These are phyloP conservation scores for Cydia fagiglandana DNA, from an alignment of 1,140 invertebrate species.

Conservation along the genomic window DNA sequence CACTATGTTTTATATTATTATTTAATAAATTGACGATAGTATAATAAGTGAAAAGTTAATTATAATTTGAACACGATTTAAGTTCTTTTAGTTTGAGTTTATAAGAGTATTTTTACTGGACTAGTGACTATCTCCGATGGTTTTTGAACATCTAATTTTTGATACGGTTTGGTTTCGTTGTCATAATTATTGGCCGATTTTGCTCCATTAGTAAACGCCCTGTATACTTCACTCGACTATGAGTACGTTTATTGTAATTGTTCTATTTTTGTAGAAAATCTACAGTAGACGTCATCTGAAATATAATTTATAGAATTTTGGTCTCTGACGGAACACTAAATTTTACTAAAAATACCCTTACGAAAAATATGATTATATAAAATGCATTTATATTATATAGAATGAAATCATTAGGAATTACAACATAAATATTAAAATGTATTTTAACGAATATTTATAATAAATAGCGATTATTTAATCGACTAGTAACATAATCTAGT, in stretches of 20 bases:
- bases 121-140: background rate
- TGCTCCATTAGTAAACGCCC: background rate
- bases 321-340: slow-evolving; percentile 23
- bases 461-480: slow-evolving; percentile 12
- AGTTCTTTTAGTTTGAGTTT: slow-evolving; percentile 24
- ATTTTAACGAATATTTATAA: background rate
- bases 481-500: slow-evolving; percentile 32
- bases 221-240: slow-evolving; percentile 5
- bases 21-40: slow-evolving; percentile 43
- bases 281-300: slow-evolving; percentile 30
- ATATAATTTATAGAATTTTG: slow-evolving; percentile 32
- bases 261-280: slow-evolving; percentile 26
- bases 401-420: background rate
- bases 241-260: slow-evolving; percentile 17
- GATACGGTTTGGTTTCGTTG: slow-evolving; percentile 7
- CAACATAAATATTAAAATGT: background rate
- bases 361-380: slow-evolving; percentile 5
- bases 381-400: background rate
- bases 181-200: slow-evolving; percentile 7
- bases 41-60: slow-evolving; percentile 37
- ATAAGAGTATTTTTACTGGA: slow-evolving; percentile 2
- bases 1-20: slow-evolving; percentile 41
- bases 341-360: slow-evolving; percentile 1
- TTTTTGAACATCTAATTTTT: background rate
- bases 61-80: slow-evolving; percentile 37